Evolutionary conservation across 2,888 invertebrate species (phyloP).

Genomic region (Ecdyonurus torrentis): DNA sequence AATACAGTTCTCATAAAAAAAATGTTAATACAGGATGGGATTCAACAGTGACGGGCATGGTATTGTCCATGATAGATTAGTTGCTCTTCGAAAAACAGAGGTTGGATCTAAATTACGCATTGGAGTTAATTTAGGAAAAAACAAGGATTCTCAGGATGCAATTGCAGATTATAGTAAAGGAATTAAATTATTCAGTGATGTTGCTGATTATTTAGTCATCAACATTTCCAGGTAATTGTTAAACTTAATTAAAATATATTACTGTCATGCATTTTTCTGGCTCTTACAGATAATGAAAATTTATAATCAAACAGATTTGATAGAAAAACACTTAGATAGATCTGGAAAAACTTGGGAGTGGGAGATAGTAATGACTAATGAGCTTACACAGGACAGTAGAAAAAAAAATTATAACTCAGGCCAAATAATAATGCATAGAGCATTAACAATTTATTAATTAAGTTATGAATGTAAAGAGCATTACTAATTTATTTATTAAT

Average conservation of each 20-base stretch:
- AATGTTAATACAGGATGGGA: slow-evolving; percentile 45
- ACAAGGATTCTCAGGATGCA: slow-evolving; percentile 63
- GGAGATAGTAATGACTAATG: too few relatives aligned
- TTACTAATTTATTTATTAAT: too few relatives aligned
- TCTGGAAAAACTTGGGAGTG: too few relatives aligned
- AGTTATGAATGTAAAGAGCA: too few relatives aligned
- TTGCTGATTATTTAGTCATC: slow-evolving; percentile 91
- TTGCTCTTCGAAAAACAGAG: slow-evolving; percentile 32
- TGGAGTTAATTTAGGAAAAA: slow-evolving; percentile 94
- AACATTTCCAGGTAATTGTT: slow-evolving; percentile 85
- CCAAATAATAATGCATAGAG: too few relatives aligned
- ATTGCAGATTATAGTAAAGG: slow-evolving; percentile 72
- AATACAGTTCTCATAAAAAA: too few relatives aligned
- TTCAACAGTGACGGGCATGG: slow-evolving; percentile 94
- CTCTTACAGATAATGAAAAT: background rate
- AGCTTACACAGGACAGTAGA: too few relatives aligned
- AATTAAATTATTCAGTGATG: slow-evolving; percentile 56
- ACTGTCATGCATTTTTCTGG: background rate
- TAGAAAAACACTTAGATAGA: background rate
- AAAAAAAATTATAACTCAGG: too few relatives aligned
- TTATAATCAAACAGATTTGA: background rate
- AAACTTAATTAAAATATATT: slow-evolving; percentile 1
- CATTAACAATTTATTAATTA: background rate
- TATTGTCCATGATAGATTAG: slow-evolving; percentile 48
- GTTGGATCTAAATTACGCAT: slow-evolving; percentile 42